These are phyloP conservation scores for Megathymus violae DNA, from an alignment of 1,140 invertebrate genomes.

Conservation along the genomic window DNA sequence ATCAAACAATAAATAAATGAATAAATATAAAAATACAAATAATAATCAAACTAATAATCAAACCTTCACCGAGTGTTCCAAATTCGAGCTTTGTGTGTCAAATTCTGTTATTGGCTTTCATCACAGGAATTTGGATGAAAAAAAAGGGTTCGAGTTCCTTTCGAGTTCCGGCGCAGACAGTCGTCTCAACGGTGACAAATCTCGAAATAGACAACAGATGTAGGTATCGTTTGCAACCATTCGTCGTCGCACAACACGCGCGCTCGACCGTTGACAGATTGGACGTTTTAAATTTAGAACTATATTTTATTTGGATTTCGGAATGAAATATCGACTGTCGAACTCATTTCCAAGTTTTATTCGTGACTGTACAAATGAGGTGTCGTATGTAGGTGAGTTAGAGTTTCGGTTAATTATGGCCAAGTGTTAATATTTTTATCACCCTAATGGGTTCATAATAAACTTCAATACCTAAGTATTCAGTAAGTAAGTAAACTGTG, in stretches of 20 bases:
- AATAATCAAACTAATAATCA: no score
- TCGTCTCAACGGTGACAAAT: slow-evolving; percentile 69
- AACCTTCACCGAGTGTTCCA: slow-evolving; percentile 18
- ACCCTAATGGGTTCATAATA: slow-evolving; percentile 14
- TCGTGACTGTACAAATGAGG: slow-evolving; percentile 49
- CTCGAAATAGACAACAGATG: slow-evolving; percentile 79
- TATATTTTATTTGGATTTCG: slow-evolving; percentile 72
- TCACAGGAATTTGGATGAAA: slow-evolving; percentile 49
- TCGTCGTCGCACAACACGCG: slow-evolving; percentile 75
- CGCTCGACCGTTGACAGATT: slow-evolving; percentile 79
- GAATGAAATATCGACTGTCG: slow-evolving; percentile 75
- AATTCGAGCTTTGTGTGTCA: slow-evolving; percentile 38
- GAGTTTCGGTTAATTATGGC: slow-evolving; percentile 13
- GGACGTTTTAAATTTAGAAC: slow-evolving; percentile 77
- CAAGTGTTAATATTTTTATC: slow-evolving; percentile 18
- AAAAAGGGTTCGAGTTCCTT: slow-evolving; percentile 70
- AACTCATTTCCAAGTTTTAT: slow-evolving; percentile 55
- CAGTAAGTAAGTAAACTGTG: not conserved
- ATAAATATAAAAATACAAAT: no score
- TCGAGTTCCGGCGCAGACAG: slow-evolving; percentile 69
- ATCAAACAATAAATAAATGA: no score
- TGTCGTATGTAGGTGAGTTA: slow-evolving; percentile 16
- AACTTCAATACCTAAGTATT: not conserved
- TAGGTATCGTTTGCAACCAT: slow-evolving; percentile 74
- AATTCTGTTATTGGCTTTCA: slow-evolving; percentile 49